Evolutionary conservation across 1,140 invertebrate genomes (phyloP).

Genomic region (Sitobion miscanthi): DNA sequence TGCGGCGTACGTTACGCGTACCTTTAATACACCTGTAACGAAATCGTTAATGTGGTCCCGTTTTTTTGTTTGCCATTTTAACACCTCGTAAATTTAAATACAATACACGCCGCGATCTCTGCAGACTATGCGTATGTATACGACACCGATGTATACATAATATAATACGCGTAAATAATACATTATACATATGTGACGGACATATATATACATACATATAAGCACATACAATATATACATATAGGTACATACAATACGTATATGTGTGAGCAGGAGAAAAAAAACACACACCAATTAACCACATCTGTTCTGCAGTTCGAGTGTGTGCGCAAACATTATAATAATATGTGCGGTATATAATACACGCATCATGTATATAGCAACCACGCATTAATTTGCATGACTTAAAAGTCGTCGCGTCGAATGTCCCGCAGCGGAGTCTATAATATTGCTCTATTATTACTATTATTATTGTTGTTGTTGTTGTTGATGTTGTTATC

Average conservation of each 20-base stretch:
- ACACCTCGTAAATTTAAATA: constrained; percentile 28
- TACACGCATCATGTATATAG: not conserved
- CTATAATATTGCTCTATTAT: not conserved
- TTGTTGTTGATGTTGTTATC: not conserved
- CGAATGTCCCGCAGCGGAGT: not conserved
- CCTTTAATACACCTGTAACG: not conserved
- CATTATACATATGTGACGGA: not conserved
- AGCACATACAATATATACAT: too few relatives aligned
- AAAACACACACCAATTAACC: not conserved
- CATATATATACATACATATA: not conserved
- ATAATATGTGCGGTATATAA: not conserved
- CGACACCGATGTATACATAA: not conserved
- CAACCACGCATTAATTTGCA: not conserved
- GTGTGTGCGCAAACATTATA: not conserved
- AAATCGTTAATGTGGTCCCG: not conserved
- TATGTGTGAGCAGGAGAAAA: not conserved
- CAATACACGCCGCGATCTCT: constrained; percentile 3
- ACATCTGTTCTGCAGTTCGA: constrained; percentile 4
- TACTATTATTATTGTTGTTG: not conserved
- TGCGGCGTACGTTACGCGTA: too few relatives aligned
- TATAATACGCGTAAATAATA: not conserved
- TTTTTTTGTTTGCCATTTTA: constrained; percentile 3
- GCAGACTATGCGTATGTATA: not conserved
- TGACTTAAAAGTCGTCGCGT: not conserved
- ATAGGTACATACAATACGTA: not conserved